phyloP scores from a whole-genome alignment of 2,113 vertebrate genomes.

The Indri indri region DNA sequence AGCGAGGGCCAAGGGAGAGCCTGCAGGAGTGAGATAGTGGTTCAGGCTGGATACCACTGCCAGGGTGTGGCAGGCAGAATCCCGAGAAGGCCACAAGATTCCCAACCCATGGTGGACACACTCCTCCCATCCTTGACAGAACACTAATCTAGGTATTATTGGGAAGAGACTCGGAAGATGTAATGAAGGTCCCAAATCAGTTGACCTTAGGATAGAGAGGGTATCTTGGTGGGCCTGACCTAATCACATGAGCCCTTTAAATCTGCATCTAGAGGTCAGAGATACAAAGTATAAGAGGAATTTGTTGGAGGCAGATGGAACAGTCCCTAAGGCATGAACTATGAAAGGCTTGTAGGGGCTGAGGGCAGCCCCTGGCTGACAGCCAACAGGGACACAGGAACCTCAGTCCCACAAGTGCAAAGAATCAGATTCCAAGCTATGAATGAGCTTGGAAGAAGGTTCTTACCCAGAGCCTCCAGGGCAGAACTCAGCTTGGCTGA shows the following conservation, averaged over 20 bases:
- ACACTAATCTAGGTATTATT: no score
- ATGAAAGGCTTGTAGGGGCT: neutral
- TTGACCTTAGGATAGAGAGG: neutral
- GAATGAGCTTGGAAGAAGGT: neutral
- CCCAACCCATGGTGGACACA: neutral
- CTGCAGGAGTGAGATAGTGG: neutral
- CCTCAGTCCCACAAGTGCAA: neutral
- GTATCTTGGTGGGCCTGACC: neutral
- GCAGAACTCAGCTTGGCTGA: neutral
- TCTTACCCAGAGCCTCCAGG: neutral
- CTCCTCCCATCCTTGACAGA: neutral
- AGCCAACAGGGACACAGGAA: neutral
- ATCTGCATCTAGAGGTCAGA: neutral
- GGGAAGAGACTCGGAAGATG: neutral
- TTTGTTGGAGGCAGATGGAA: neutral
- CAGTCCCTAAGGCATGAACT: neutral
- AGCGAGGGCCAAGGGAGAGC: neutral
- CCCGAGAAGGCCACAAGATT: neutral
- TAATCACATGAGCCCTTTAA: neutral
- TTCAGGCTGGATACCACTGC: neutral
- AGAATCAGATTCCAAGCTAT: neutral
- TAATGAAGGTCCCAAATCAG: neutral
- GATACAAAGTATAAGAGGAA: neutral
- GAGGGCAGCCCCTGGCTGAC: neutral
- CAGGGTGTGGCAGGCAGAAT: neutral